Percentiles rank a stretch among this genome's conserved stretches.
These are phyloP conservation scores for Troilus luridus DNA, from an alignment of 2,888 invertebrate genomes.

Conservation along the genomic window DNA sequence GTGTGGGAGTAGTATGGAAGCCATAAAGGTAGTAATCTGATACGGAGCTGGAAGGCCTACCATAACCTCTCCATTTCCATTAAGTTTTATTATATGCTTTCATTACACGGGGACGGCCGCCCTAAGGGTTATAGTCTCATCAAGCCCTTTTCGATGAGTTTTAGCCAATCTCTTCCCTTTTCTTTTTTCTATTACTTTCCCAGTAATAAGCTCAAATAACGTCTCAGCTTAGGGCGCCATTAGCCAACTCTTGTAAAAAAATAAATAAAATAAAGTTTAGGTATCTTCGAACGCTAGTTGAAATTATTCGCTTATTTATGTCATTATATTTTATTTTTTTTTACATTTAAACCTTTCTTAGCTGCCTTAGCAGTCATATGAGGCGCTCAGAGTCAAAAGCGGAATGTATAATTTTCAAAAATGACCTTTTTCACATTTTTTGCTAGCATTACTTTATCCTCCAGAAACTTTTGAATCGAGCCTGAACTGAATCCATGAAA, in stretches of 20 bases:
- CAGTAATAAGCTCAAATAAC: background rate
- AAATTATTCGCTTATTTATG: background rate
- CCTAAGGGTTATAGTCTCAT: background rate
- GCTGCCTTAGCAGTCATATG: too few species aligned
- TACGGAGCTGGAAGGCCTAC: background rate
- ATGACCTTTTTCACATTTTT: too few species aligned
- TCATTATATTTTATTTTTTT: too few species aligned
- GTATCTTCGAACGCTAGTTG: background rate
- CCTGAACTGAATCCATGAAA: too few species aligned
- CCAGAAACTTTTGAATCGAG: too few species aligned
- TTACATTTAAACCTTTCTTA: too few species aligned
- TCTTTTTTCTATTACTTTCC: background rate
- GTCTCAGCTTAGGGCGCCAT: background rate
- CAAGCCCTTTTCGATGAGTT: constrained; percentile 6
- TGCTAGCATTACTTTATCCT: too few species aligned
- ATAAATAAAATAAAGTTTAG: background rate
- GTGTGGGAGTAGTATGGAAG: background rate
- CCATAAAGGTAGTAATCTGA: background rate
- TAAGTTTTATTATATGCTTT: background rate
- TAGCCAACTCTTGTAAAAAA: background rate
- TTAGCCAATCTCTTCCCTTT: constrained; percentile 1
- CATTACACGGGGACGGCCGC: background rate
- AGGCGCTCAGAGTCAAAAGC: too few species aligned
- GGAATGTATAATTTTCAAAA: too few species aligned
- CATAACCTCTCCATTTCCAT: background rate